Percentiles rank a stretch among this genome's conserved stretches.
Evolutionary conservation across 1,140 invertebrate genomes (phyloP).

Genomic region (Bombus fervidus): DNA sequence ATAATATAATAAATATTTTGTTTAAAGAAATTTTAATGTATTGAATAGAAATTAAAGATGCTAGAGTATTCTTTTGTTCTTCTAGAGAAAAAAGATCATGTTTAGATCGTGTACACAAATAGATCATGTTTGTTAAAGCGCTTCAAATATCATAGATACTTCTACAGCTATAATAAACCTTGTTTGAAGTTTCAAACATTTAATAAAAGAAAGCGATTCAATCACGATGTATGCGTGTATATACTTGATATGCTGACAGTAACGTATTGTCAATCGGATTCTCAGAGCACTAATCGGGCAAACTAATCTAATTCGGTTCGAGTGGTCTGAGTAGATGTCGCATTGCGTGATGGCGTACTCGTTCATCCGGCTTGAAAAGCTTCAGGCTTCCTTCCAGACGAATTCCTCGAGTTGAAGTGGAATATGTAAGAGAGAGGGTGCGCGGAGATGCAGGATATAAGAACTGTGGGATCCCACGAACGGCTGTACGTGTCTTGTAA

Average conservation of each 20-base stretch:
- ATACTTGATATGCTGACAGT: neutral
- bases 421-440: slow-evolving; percentile 59
- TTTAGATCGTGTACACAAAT: no score
- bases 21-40: no score
- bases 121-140: no score
- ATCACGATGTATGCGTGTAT: no score
- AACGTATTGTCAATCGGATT: slow-evolving; percentile 37
- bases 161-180: no score
- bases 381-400: slow-evolving; percentile 29
- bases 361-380: slow-evolving; percentile 25
- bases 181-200: no score
- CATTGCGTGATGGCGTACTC: neutral
- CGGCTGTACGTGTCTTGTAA: slow-evolving; percentile 75
- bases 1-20: no score
- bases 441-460: slow-evolving; percentile 61
- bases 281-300: slow-evolving; percentile 65
- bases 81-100: no score
- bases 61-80: no score
- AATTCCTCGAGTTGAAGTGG: slow-evolving; percentile 36
- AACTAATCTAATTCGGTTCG: slow-evolving; percentile 69
- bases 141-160: no score
- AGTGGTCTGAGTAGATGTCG: slow-evolving; percentile 54
- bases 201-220: neutral
- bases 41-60: no score
- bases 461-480: slow-evolving; percentile 66